Conservation (phyloP, 1,140 invertebrate species). For the Procambarus clarkii region DNA sequence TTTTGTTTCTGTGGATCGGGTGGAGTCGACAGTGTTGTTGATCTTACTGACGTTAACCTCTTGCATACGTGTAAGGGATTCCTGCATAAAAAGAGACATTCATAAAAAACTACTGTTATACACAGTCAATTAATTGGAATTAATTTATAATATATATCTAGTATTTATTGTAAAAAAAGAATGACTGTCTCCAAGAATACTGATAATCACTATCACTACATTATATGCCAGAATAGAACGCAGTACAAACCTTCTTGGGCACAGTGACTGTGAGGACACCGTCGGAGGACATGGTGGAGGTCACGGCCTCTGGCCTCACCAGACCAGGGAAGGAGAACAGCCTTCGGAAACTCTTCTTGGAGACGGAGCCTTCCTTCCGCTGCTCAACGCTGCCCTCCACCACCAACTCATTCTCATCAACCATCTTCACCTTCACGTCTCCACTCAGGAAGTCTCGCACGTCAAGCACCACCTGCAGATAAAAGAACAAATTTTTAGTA, state of each 20-base stretch:
- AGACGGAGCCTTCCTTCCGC: slow-evolving; percentile 24
- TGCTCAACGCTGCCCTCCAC: slow-evolving; percentile 50
- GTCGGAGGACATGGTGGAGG: slow-evolving; percentile 63
- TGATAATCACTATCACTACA: too few species aligned
- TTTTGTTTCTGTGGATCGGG: neutral
- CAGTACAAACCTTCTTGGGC: slow-evolving; percentile 25
- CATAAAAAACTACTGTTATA: too few species aligned
- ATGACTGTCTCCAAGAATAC: too few species aligned
- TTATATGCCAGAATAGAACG: neutral
- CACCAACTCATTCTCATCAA: slow-evolving; percentile 48
- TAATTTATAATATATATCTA: too few species aligned
- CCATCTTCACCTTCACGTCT: slow-evolving; percentile 46
- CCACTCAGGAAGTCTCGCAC: slow-evolving; percentile 27
- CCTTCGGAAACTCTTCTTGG: slow-evolving; percentile 38
- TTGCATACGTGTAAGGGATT: neutral
- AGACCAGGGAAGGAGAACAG: slow-evolving; percentile 37
- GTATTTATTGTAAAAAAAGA: too few species aligned
- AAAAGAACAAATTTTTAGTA: neutral
- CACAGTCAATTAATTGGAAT: too few species aligned
- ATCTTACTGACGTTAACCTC: neutral
- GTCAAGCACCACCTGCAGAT: slow-evolving; percentile 43
- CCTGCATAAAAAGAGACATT: neutral
- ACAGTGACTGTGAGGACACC: slow-evolving; percentile 58
- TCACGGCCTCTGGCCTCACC: slow-evolving; percentile 36
- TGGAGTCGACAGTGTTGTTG: neutral